Evolutionary conservation across 1,140 invertebrate species (phyloP).

Genomic region (Zophobas morio): DNA sequence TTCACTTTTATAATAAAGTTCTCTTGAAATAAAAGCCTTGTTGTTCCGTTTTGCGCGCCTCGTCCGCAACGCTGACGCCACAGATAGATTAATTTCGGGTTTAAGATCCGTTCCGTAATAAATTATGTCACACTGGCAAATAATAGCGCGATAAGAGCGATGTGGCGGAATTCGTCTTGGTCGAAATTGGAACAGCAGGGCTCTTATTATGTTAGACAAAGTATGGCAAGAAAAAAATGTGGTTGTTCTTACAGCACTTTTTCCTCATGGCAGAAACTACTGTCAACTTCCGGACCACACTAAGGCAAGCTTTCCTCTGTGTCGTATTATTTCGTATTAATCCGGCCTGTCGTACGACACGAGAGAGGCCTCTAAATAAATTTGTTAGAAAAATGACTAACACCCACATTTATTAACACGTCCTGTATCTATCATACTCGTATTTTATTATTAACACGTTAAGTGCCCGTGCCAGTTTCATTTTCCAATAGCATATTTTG

Average conservation of each 20-base stretch:
- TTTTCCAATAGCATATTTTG: slow-evolving; percentile 23
- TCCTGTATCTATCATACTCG: slow-evolving; percentile 3
- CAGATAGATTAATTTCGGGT: neutral
- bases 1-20: slow-evolving; percentile 45
- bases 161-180: neutral
- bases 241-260: slow-evolving; percentile 81
- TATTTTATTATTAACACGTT: slow-evolving; percentile 5
- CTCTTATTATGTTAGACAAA: slow-evolving; percentile 18
- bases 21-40: slow-evolving; percentile 29
- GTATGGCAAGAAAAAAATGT: slow-evolving; percentile 46
- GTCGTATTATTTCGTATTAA: slow-evolving; percentile 50
- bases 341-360: slow-evolving; percentile 31
- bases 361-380: slow-evolving; percentile 38
- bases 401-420: slow-evolving; percentile 29
- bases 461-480: neutral
- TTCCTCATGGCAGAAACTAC: slow-evolving; percentile 77
- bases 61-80: neutral
- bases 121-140: neutral
- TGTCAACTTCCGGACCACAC: slow-evolving; percentile 80
- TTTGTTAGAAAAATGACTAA: slow-evolving; percentile 9
- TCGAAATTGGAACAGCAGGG: neutral
- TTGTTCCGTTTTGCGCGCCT: slow-evolving; percentile 9
- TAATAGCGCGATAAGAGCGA: neutral
- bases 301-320: slow-evolving; percentile 76
- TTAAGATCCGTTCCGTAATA: neutral